Evolutionary conservation across 1,140 invertebrate genomes (phyloP), one percentile per base, ranked within the genome.

Genomic region (Cecropterus lyciades): DNA sequence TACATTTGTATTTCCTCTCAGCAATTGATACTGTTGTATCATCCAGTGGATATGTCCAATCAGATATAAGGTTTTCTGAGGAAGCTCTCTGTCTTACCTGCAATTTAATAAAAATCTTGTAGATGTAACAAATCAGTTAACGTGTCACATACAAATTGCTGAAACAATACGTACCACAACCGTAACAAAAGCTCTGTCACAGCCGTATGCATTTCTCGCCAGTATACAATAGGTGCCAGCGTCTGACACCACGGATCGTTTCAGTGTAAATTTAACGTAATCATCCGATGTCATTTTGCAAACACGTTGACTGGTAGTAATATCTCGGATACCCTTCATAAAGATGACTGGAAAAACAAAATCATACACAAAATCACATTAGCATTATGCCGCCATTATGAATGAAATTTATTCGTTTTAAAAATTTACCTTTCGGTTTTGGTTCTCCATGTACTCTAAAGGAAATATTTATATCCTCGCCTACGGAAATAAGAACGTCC

Each of bases 191-290:
- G 95, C 95, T 85, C 96, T 94, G 74, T 97, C 97, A 72, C 95
- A 96, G 14, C 99, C 99, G 69, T 97, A 96, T 33, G 95, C 93
- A 92, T 99, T 99, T 81, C 97, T 97, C 5, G 97, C 96, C 14
- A 99, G 93, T 66, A 99, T 96, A 52, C 97, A 99, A 86, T 99
- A 99, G 5, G 97, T 98, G 7, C 98, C 99, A 64, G 97, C 95
- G 84, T 99, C 99, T 46, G 97, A 95, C 6, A 95, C 93, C 59
- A 95, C 94, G 0, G 97, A 95, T 77, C 98, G 95, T 82, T 97
- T 97, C 69, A 99, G 93, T 7, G 97, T 97, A 45, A 99, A 95
- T 75, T 96, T 95, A 24, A 96, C 95, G 63, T 97, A 97, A 85
- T 98, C 97, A 74, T 97, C 96, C 37, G 96, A 95, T 0, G 94